phyloP scores from a whole-genome alignment of 2,797 vertebrate species.

The Chloroceryle inda region DNA sequence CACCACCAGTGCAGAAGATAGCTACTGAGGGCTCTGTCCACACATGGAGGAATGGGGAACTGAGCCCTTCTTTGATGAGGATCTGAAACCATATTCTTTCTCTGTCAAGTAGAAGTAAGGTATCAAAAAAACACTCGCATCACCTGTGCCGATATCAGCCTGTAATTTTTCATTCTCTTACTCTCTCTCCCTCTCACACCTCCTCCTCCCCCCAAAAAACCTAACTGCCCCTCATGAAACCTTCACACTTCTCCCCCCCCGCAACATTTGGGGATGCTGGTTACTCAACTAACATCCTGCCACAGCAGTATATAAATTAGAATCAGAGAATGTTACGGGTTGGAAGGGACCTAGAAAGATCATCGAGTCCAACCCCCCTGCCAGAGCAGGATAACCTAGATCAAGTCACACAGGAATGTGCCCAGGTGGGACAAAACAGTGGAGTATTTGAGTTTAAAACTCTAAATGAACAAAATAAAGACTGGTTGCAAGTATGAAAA shows the following conservation, averaged over 20 bases:
- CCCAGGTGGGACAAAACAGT: neutral
- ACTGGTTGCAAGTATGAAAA: neutral
- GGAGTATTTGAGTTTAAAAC: neutral
- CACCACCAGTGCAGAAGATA: neutral
- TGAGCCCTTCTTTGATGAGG: neutral
- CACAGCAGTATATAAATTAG: neutral
- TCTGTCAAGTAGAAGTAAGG: neutral
- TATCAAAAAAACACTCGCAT: neutral
- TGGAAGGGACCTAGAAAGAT: too few species aligned
- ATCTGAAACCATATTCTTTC: neutral
- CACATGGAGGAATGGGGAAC: accelerated
- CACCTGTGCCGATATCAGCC: neutral
- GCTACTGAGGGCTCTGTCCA: neutral
- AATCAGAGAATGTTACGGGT: too few species aligned
- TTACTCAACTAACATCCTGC: neutral
- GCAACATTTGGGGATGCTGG: neutral
- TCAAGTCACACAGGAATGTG: too few species aligned
- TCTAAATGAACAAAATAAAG: neutral
- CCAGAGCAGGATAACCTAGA: too few species aligned
- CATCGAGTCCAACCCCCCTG: too few species aligned
- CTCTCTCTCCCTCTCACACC: neutral
- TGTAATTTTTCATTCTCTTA: neutral
- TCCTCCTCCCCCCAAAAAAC: neutral
- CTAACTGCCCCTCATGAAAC: neutral
- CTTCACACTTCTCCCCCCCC: neutral